Evolutionary conservation across 2,888 invertebrate genomes (phyloP), one percentile per base, ranked within the genome.

Genomic region (Folsomia manolachei): DNA sequence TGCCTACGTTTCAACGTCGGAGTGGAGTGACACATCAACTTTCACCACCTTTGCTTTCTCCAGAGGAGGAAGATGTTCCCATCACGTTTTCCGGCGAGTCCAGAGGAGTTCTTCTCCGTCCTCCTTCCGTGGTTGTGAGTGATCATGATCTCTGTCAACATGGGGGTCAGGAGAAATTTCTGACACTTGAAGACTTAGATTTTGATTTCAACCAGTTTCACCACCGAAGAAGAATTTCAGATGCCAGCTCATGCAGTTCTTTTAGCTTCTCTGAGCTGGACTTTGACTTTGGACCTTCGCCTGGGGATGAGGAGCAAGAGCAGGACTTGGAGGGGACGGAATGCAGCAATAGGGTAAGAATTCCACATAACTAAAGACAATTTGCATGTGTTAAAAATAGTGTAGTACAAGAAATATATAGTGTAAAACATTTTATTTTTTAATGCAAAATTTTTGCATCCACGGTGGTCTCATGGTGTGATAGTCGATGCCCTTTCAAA

Each of bases 51-150:
- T 39, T 39, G 39, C 19, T 9, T n/a, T 60, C 60, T 21, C 60
- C 11, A 65, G 71, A 71, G 11, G 21, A 51, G 21, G 7, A 21
- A 18, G 24, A 66, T 26, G 27, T 39, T 9, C 7, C 71, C 26
- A 62, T 67, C 51, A 65, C 65, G 23, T 27, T 72, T 61, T 53
- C 61, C 14, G 62, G 63, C 26, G 71, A 73, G n/a, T 73, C 70
- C 26, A 72, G 25, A 24, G 24, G 7, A 24, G 25, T 7, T 7
- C 70, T 75, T 11, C 68, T 80, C 23, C 71, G 80, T 53, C 79
- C 79, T 51, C 80, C 80, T 9, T 80, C 80, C 2, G 80, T 80
- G 4, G 78, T 80, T 27, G 79, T 80, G 26, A 79, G 79, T 67
- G 80, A 80, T 68, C 80, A 80, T 72, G 80, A 80, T 70, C 65